A percentile compares a stretch with the other conserved stretches of the same genome.
Evolutionary conservation across 2,113 vertebrate species (phyloP).

Genomic region (Aspiorhynchus laticeps): DNA sequence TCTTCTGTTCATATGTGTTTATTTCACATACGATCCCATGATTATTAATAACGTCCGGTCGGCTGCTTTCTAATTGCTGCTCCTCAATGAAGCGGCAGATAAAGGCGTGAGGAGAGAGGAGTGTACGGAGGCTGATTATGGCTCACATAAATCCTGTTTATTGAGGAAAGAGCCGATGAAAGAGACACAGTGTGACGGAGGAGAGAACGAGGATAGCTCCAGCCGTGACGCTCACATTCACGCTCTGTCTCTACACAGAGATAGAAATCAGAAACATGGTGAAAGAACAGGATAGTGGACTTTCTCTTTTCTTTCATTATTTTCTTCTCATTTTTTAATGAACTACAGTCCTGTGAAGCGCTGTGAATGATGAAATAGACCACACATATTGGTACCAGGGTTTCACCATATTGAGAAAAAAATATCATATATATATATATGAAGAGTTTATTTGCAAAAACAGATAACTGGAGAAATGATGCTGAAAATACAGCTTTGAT

Average conservation of each 20-base stretch:
- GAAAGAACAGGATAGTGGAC: neutral
- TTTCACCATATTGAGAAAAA: neutral
- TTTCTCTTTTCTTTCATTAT: neutral
- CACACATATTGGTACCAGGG: neutral
- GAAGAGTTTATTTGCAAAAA: too few relatives aligned
- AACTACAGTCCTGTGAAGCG: neutral
- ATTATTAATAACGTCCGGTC: neutral
- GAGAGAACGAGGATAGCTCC: neutral
- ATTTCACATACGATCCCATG: neutral
- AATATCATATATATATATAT: too few relatives aligned
- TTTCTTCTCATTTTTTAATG: neutral
- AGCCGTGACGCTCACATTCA: neutral
- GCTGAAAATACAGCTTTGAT: neutral
- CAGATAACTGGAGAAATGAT: neutral
- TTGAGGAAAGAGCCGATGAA: neutral
- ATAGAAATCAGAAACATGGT: neutral
- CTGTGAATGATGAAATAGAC: neutral
- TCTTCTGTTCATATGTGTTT: neutral
- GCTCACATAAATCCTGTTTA: slow-evolving; percentile 21
- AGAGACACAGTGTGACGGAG: slow-evolving; percentile 4
- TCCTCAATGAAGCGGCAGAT: neutral
- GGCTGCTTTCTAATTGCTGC: neutral
- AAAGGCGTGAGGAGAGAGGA: neutral
- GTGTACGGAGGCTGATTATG: neutral
- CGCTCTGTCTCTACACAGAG: neutral